Base-by-base conservation (phyloP, 2,888 invertebrate genomes). In the Microctonus aethiopoides region DNA sequence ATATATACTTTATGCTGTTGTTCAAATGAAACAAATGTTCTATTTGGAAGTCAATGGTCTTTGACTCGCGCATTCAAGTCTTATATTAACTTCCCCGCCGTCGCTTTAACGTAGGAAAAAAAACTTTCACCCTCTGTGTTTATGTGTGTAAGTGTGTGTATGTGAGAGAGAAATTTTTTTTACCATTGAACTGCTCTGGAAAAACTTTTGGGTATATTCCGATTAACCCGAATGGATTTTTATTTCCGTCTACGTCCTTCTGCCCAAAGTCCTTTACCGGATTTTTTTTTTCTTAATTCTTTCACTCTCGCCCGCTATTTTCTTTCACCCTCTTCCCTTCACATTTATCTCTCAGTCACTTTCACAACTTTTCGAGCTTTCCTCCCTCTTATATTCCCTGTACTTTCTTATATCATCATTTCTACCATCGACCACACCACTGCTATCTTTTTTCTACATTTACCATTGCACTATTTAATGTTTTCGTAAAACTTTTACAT, bases 201-300 rank as follows among this genome's bases (percentile, higher is more conserved):
- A 66, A 74, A 72, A 75, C 70, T 70, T 75, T 72, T 65, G 66
- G 67, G 63, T 68, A 72, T 75, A 72, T 73, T 72, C 65, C 74
- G 72, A 79, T 79, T 81, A 77, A 72, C 74, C 61, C 60, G 71
- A 76, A 75, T 71, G 74, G 71, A 77, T 76, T 79, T 75, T 75
- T 72, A 72, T 69, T 75, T 73, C 60, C 68, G 70, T 70, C 59
- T 20, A 51, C 61, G 59, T 64, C 22, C 54, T 54, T 68, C 54
- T 62, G 61, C 70, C 46, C 59, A 66, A 70, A 68, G 67, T 68
- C 70, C 63, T n/a, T 64, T 11, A 56, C 34, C 26, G 29, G 16
- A 9, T 36, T 16, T 56, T 60, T 26, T 16, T 39, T 20, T n/a
- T 32, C 64, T 52, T 3, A 5, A 29, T 46, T 32, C 54, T 65